These are phyloP conservation scores for Pinna nobilis DNA, from an alignment of 1,140 invertebrate genomes.

Conservation along the genomic window DNA sequence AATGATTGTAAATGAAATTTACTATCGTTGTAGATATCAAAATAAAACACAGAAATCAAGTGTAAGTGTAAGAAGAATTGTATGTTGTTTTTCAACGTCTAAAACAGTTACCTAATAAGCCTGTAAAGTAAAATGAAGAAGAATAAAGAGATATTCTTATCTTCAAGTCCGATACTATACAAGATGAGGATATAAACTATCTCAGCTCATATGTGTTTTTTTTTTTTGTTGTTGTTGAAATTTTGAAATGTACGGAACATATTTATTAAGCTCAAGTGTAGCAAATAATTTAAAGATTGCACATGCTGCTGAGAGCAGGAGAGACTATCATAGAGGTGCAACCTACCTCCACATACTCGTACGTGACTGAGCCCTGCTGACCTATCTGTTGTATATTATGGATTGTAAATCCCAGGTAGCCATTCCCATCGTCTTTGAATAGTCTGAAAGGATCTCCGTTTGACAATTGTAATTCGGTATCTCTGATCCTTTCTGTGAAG, in stretches of 20 bases:
- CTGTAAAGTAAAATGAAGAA: too few relatives aligned
- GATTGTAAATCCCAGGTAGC: slow-evolving; percentile 53
- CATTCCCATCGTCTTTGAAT: slow-evolving; percentile 58
- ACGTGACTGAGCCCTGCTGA: background rate
- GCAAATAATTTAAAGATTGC: background rate
- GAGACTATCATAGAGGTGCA: too few relatives aligned
- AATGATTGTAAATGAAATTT: too few relatives aligned
- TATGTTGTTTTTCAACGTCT: too few relatives aligned
- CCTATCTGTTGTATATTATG: slow-evolving; percentile 51
- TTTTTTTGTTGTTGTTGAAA: background rate
- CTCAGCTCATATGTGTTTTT: background rate
- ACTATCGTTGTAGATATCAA: too few relatives aligned
- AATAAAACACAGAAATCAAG: too few relatives aligned
- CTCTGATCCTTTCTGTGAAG: slow-evolving; percentile 12
- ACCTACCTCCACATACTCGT: slow-evolving; percentile 43
- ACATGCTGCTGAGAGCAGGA: too few relatives aligned
- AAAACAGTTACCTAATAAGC: too few relatives aligned
- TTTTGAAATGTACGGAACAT: background rate
- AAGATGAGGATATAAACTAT: background rate
- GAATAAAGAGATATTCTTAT: too few relatives aligned
- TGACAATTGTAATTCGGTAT: slow-evolving; percentile 1
- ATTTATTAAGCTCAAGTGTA: background rate
- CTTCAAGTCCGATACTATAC: too few relatives aligned
- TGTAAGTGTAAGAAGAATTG: too few relatives aligned
- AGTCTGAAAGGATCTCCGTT: slow-evolving; percentile 22